Base-by-base conservation (phyloP, 64 coral and sea anemone genomes). In the Dendronephthya gigantea region DNA sequence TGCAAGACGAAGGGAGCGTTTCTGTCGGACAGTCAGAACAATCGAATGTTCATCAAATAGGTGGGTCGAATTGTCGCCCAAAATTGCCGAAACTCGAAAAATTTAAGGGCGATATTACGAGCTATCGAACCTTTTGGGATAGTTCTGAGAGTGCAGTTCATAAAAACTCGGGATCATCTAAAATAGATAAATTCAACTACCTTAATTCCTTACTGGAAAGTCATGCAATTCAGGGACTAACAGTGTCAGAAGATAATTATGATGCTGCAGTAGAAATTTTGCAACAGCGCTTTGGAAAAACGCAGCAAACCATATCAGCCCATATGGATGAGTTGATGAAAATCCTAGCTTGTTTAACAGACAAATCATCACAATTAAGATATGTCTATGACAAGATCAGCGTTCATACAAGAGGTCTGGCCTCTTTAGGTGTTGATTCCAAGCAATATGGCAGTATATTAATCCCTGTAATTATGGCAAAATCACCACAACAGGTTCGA, bases 301-400 rank as follows among this genome's bases (percentile, higher is more conserved):
- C 88, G 19, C 82, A 84, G 38, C 82, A 90, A 51, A 75, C 83
- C 14, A 83, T 88, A 62, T 82, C 45, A 32, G 83, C 82, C 32
- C 82, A 84, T 84, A 89, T 89, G 58, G 88, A 85, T 38, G 83
- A 90, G 41, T 68, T 84, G 50, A 27, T 84, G 45, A 84, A 89
- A 38, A 89, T 84, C 35, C 56, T 39, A 84, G 52, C 82, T 84
- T 89, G 88, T 84, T 83, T 83, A 40, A 89, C 50, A 37, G 56
- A 89, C 37, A 84, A 84, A 70, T 50, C 88, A 84, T 90, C 52
- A 48, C 83, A 90, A 84, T 12, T 90, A 47, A 10, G 83, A 50
- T 75, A 84, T 36, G 39, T 90, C 2, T 84, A 84, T 35, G 41
- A 90, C 62, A 90, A 90, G 49, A 90, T 90, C 9, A 84, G 43